These are phyloP conservation scores for Dromas ardeola DNA, from an alignment of 2,113 vertebrate genomes.

Conservation along the genomic window DNA sequence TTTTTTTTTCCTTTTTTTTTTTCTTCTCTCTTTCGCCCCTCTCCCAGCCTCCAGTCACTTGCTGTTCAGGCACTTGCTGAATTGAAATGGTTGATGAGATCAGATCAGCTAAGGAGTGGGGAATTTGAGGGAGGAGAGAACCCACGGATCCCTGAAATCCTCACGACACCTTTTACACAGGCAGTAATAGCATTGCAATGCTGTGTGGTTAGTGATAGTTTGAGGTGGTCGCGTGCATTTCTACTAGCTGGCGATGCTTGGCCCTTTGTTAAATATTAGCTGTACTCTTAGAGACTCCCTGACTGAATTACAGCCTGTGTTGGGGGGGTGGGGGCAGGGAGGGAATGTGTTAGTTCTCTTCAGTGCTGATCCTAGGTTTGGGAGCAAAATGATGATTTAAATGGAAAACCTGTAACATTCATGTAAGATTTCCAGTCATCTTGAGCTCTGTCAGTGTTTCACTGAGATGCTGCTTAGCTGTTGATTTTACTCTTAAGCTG, in stretches of 20 bases:
- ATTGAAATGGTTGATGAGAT: neutral
- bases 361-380: neutral
- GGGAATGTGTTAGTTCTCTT: neutral
- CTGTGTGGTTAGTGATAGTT: neutral
- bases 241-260: conserved; percentile 18
- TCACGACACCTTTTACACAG: neutral
- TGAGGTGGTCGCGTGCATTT: neutral
- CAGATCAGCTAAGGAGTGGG: neutral
- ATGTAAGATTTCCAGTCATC: neutral
- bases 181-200: neutral
- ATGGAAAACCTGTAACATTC: neutral
- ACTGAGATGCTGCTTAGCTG: neutral
- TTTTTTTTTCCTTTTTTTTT: neutral
- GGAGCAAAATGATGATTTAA: neutral
- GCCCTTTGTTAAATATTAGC: conserved; percentile 64
- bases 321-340: neutral
- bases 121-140: neutral
- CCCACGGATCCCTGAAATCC: neutral
- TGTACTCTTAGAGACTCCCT: neutral
- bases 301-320: neutral
- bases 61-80: neutral
- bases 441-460: neutral
- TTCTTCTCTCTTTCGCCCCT: too few species aligned
- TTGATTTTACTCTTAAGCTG: neutral
- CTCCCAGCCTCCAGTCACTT: neutral